Evolutionary conservation across 1,140 invertebrate species (phyloP), one percentile per base, ranked within the genome.

Genomic region (Tribolium castaneum): DNA sequence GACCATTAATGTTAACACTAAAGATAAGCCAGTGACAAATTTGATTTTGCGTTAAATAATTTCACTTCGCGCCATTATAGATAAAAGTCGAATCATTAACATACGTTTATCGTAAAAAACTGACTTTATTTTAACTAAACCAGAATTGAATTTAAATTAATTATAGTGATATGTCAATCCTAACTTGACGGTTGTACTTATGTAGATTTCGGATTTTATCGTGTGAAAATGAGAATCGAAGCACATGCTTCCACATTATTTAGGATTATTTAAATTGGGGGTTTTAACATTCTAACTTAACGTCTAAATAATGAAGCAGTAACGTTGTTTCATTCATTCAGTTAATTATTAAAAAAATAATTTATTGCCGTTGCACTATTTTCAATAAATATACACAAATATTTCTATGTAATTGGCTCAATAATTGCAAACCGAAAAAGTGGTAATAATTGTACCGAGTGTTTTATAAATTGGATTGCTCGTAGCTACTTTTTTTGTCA

Each of bases 11-110:
- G 12, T 66, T 66, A 66, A 66, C 25, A 66, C 13, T 66, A 35
- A 35, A 35, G 59, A 66, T 66, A 35, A 35, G 25, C 59, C n/a
- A n/a, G 14, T 39, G 59, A 66, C 59, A 66, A 66, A 66, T 66
- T 66, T 66, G 25, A 66, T 66, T 66, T 66, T 66, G 59, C 59
- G 25, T 66, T 66, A 66, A 66, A 66, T 66, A 66, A 66, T 66
- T 13, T 66, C 59, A 66, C 59, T 66, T 59, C 34, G 59, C 59
- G 30, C 59, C 30, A 14, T 66, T 66, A 59, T 35, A 66, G 59
- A 66, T 66, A 66, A 66, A 39, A 39, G 25, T 66, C 6, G 25
- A 35, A 35, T 66, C 10, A 66, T 66, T 66, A 39, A 66, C 59
- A 66, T 66, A 62, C 22, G 56, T 62, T 25, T 62, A 25, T 25